Percentiles rank a stretch among this genome's conserved stretches.
Evolutionary conservation across 2,797 vertebrate genomes (phyloP).

Genomic region (Carduelis carduelis): DNA sequence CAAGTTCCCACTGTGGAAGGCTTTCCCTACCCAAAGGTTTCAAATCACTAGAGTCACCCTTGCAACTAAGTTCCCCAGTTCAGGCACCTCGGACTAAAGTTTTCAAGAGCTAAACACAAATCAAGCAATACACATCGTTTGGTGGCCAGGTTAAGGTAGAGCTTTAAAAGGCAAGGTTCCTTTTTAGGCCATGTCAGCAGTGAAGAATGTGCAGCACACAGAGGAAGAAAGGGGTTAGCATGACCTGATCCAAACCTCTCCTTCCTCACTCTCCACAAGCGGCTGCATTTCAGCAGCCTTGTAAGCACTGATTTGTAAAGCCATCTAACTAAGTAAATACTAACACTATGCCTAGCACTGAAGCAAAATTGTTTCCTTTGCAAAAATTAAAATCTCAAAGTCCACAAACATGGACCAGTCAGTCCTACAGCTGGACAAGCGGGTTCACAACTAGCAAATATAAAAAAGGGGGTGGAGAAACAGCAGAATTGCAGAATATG

Average conservation of each 20-base stretch:
- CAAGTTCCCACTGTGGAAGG: not conserved
- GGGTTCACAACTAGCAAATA: not conserved
- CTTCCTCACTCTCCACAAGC: not conserved
- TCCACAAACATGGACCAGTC: not conserved
- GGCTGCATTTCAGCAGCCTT: not conserved
- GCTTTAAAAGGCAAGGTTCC: conserved; percentile 19
- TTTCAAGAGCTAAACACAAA: not conserved
- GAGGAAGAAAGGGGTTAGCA: conserved; percentile 44
- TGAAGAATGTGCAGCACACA: not conserved
- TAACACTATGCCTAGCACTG: not conserved
- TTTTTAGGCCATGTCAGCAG: conserved; percentile 50
- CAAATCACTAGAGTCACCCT: not conserved
- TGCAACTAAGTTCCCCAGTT: not conserved
- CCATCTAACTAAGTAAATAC: not conserved
- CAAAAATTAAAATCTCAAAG: not conserved
- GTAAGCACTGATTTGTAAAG: not conserved
- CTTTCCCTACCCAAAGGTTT: not conserved
- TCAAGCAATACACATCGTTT: not conserved
- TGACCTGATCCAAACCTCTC: conserved; percentile 47
- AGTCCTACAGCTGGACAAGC: not conserved
- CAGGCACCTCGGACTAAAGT: not conserved
- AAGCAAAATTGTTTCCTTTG: not conserved
- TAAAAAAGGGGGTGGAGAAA: not conserved
- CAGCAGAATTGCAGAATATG: not conserved
- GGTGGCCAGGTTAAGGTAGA: conserved; percentile 25